These are phyloP conservation scores for Formicarius rufipectus DNA, from an alignment of 2,113 vertebrate species.

Conservation along the genomic window DNA sequence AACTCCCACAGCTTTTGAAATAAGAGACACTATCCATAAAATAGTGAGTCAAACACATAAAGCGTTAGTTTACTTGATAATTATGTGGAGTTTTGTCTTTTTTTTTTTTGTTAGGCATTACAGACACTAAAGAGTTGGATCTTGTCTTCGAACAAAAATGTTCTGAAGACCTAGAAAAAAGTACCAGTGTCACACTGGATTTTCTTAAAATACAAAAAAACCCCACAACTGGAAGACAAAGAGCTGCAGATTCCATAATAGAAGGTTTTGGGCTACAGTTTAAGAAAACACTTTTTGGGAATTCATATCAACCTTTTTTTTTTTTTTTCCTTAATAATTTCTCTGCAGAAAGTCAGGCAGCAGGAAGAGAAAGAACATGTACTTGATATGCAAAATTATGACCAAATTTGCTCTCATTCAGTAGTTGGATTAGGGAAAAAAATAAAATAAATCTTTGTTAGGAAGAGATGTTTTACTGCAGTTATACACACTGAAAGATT, in stretches of 20 bases:
- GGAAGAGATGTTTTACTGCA: neutral
- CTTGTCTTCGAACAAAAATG: neutral
- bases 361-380: neutral
- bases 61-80: neutral
- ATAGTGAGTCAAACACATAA: neutral
- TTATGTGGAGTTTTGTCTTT: neutral
- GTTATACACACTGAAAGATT: neutral
- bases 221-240: neutral
- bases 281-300: neutral
- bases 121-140: neutral
- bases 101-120: neutral
- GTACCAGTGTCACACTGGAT: neutral
- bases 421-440: neutral
- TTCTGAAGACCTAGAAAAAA: neutral
- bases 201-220: neutral
- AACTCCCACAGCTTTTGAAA: neutral
- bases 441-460: neutral
- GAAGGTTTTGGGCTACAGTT: neutral
- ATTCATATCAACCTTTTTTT: neutral
- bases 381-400: neutral
- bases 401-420: neutral
- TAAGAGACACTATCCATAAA: neutral
- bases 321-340: neutral
- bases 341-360: neutral
- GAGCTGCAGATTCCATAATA: neutral